Base-by-base conservation (phyloP, 2,797 vertebrate genomes). In the Coracias cyanogaster region DNA sequence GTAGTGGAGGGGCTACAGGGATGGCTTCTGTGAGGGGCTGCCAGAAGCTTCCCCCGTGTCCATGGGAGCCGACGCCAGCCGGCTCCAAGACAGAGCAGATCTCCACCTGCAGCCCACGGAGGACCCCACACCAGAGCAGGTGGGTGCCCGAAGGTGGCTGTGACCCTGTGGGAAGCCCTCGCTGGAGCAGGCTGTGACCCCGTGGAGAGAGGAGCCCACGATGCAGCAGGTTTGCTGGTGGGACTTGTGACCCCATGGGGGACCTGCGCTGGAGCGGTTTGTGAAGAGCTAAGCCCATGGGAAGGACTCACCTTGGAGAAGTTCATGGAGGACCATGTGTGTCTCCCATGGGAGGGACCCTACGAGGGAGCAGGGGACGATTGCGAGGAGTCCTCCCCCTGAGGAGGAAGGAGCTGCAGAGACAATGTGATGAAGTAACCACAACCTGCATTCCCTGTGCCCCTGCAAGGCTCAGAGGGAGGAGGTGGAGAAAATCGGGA, bases 381-480 rank as follows among this genome's bases (percentile, higher is more conserved):
- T 41, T 12, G 37, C 5, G 16, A 25, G 60, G 29, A n/a, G 48
- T 29, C 37, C 79, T 48, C 37, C 79, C 39, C 19, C 20, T 37
- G 57, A 52, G 58, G 39, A n/a, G 58, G 60, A 72, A 22, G 31
- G 35, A 67, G 66, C 41, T 31, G 84, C 84, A 88, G 60, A 28
- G 55, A 62, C 21, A 29, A 4, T 0, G 2, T 21, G 19, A 21
- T 3, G 31, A 12, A 43, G 15, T 25, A 39, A 8, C 11, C 33
- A 4, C 39, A 48, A 12, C 45, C 10, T 41, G 51, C 49, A 26
- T 26, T n/a, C 64, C 39, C 61, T 4, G 5, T 19, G 37, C 37
- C 37, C 37, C 31, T 24, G 54, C 4, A 3, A 5, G 4, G 0
- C 64, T 43, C 24, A 4, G 3, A n/a, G 65, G 15, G 2, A 22